Conservation (phyloP, 2,113 vertebrate genomes). For the Zapus hudsonius region DNA sequence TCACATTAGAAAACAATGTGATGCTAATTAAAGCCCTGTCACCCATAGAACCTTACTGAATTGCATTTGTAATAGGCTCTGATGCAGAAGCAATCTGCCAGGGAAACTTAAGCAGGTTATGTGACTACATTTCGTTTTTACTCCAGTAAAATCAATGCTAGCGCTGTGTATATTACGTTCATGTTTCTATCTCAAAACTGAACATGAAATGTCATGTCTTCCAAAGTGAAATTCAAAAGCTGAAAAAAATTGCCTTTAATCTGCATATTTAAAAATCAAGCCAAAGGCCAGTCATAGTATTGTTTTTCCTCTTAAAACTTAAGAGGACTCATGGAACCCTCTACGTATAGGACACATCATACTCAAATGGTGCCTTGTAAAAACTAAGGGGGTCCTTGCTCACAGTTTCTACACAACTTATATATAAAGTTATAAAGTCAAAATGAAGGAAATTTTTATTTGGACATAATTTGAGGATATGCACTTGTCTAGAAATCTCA, state of each 20-base stretch:
- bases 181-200: conserved; percentile 71
- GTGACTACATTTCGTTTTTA: conserved; percentile 63
- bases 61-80: conserved; percentile 72
- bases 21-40: conserved; percentile 79
- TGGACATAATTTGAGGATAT: neutral
- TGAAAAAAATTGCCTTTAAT: conserved; percentile 65
- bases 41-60: conserved; percentile 68
- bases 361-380: conserved; percentile 62
- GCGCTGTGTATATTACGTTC: conserved; percentile 59
- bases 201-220: conserved; percentile 72
- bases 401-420: neutral
- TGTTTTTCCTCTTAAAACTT: conserved; percentile 75
- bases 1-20: conserved; percentile 68
- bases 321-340: conserved; percentile 68
- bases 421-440: neutral
- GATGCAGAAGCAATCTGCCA: conserved; percentile 63
- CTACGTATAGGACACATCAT: conserved; percentile 56
- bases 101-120: conserved; percentile 45
- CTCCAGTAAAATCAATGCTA: conserved; percentile 72
- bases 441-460: conserved; percentile 35
- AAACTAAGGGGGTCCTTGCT: conserved; percentile 62
- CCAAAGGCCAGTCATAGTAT: conserved; percentile 66
- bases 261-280: conserved; percentile 79
- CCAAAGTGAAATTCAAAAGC: conserved; percentile 75
- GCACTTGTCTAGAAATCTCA: conserved; percentile 6